Conservation (phyloP, 2,888 invertebrate species). For the Smittia aterrima region DNA sequence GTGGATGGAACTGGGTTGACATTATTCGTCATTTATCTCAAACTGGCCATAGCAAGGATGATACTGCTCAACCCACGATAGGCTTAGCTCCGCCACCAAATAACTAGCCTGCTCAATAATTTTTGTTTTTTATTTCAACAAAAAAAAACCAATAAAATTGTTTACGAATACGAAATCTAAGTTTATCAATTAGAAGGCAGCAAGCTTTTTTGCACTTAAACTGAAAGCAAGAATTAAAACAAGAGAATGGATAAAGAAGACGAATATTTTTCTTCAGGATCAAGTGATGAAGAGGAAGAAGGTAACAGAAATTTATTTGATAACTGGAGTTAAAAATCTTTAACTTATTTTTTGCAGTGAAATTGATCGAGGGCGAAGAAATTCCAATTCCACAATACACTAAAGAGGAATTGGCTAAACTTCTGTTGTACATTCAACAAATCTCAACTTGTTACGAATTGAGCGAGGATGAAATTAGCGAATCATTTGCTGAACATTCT, state of each 20-base stretch:
- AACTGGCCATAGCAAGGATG: constrained; percentile 53
- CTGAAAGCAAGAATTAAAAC: no score
- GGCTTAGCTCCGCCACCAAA: constrained; percentile 4
- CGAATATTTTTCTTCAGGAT: no score
- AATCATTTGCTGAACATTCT: constrained; percentile 60
- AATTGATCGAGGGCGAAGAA: no score
- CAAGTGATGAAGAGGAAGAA: no score
- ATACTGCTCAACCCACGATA: neutral
- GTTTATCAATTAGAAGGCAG: no score
- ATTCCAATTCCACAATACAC: constrained; percentile 53
- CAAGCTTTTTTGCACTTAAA: no score
- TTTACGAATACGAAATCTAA: no score
- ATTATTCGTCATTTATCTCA: constrained; percentile 94
- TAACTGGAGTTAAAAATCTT: constrained; percentile 55
- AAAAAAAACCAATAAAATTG: no score
- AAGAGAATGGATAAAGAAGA: no score
- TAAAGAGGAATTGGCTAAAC: constrained; percentile 60
- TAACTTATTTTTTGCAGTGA: constrained; percentile 42
- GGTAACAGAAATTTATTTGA: neutral
- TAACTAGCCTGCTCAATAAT: neutral
- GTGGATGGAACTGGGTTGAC: constrained; percentile 96
- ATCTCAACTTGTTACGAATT: constrained; percentile 75
- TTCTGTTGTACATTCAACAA: constrained; percentile 62
- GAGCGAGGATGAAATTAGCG: constrained; percentile 71
- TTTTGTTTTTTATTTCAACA: no score